Evolutionary conservation across 2,797 vertebrate species (phyloP), one percentile per base, ranked within the genome.

Genomic region (Picus viridis): DNA sequence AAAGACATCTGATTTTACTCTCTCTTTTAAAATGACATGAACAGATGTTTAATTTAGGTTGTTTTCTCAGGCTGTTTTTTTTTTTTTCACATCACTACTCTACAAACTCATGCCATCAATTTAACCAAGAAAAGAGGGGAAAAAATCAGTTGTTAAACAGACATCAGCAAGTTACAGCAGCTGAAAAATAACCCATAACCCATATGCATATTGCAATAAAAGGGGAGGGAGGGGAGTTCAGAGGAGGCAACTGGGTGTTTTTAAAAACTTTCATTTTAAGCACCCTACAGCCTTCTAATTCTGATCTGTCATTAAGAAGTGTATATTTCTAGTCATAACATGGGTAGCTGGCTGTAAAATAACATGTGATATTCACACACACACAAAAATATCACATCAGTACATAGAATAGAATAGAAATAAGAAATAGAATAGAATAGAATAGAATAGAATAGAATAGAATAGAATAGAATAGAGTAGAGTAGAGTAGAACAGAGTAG

Each of bases 101-200:
- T 68, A 16, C 14, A 91, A 89, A 57, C 85, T 77, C 43, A 61
- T 3, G 1, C 29, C 73, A 95, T 87, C 83, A 39, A 93, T 89
- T 90, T 24, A 51, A 80, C 64, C 53, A 32, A 85, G 89, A 77
- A 65, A 64, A 51, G 54, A 90, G 75, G 81, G 71, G 94, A 96
- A 96, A 96, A 87, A 93, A 92, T 39, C 62, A 91, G 94, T 93
- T 94, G 72, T 91, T 94, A 72, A 80, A 91, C 13, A 51, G 74
- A 89, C 93, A 96, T 82, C 79, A 93, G 81, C 34, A n/a, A 95
- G 88, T 96, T 96, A 90, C 92, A 88, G 62, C 64, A 80, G 81
- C 92, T 92, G 91, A 89, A 96, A 97, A 97, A 93, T 88, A 96
- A 92, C 95, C 64, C 12, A 0, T 88, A 96, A 92, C 95, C 64